Percentiles rank a stretch among this genome's conserved stretches.
These are phyloP conservation scores for Tyrophagus putrescentiae DNA, from an alignment of 1,140 invertebrate genomes.

Conservation along the genomic window DNA sequence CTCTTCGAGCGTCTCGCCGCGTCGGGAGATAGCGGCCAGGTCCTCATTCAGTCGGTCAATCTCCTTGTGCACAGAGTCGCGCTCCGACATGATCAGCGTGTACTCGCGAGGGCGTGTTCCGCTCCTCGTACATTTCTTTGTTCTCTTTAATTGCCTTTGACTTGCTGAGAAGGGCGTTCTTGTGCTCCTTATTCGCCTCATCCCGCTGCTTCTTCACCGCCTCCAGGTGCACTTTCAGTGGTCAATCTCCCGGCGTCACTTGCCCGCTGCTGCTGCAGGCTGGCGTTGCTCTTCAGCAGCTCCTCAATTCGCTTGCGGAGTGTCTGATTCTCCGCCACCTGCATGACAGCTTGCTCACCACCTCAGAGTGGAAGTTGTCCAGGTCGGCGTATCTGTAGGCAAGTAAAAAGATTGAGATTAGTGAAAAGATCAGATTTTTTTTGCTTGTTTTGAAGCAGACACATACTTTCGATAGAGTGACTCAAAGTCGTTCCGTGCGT, in stretches of 20 bases:
- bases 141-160: slow-evolving; percentile 63
- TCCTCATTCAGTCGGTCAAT: slow-evolving; percentile 91
- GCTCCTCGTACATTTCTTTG: slow-evolving; percentile 62
- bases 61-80: slow-evolving; percentile 87
- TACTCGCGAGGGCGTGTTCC: slow-evolving; percentile 74
- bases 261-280: slow-evolving; percentile 73
- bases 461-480: not conserved
- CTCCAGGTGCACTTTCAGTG: slow-evolving; percentile 53
- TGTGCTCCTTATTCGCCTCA: slow-evolving; percentile 59
- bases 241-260: slow-evolving; percentile 61
- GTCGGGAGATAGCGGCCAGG: slow-evolving; percentile 58
- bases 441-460: no score
- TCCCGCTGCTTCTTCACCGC: slow-evolving; percentile 58
- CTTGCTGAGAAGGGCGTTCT: slow-evolving; percentile 53
- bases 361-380: slow-evolving; percentile 56
- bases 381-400: slow-evolving; percentile 53
- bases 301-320: slow-evolving; percentile 7
- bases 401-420: not conserved
- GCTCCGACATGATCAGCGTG: slow-evolving; percentile 73
- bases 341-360: slow-evolving; percentile 47
- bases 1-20: slow-evolving; percentile 58
- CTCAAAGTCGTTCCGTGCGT: slow-evolving; percentile 9
- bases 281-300: not conserved
- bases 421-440: not conserved
- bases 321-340: slow-evolving; percentile 1